Evolutionary conservation across 2,113 vertebrate genomes (phyloP).

Genomic region (Kryptolebias marmoratus): DNA sequence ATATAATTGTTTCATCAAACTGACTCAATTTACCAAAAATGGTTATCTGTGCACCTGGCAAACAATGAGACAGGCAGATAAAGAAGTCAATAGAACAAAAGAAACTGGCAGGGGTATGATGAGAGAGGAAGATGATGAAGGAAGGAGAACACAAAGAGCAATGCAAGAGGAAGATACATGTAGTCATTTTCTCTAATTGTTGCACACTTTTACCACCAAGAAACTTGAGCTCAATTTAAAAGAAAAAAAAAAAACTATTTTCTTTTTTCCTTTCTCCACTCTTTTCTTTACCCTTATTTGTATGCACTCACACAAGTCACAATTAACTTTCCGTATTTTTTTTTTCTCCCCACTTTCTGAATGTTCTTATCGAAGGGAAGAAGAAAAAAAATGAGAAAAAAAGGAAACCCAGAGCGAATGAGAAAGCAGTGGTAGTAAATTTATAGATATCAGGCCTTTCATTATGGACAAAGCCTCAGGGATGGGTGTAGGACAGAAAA

Average conservation of each 20-base stretch:
- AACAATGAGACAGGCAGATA: conserved; percentile 45
- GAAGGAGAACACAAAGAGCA: conserved; percentile 35
- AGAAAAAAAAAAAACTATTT: conserved; percentile 20
- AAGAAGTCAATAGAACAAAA: conserved; percentile 46
- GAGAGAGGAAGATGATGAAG: conserved; percentile 6
- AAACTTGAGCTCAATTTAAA: conserved; percentile 28
- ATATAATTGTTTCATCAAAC: conserved; percentile 32
- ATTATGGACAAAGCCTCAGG: conserved; percentile 77
- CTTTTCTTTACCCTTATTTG: conserved; percentile 2
- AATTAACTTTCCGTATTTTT: conserved; percentile 62
- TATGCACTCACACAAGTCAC: conserved; percentile 42
- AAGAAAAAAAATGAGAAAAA: conserved; percentile 14
- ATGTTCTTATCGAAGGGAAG: conserved; percentile 47
- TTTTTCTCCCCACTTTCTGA: conserved; percentile 34
- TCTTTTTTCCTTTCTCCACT: background rate
- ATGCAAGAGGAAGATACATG: conserved; percentile 28
- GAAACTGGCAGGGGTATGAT: conserved; percentile 24
- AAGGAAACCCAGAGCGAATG: conserved; percentile 37
- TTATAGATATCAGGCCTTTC: conserved; percentile 78
- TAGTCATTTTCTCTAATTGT: conserved; percentile 54
- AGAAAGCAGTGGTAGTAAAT: conserved; percentile 65
- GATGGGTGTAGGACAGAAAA: conserved; percentile 49
- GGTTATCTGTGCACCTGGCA: conserved; percentile 37
- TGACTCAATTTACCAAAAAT: conserved; percentile 35
- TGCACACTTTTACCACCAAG: conserved; percentile 43